phyloP scores from a whole-genome alignment of 2,888 invertebrate genomes.

The Cybosia mesomella region DNA sequence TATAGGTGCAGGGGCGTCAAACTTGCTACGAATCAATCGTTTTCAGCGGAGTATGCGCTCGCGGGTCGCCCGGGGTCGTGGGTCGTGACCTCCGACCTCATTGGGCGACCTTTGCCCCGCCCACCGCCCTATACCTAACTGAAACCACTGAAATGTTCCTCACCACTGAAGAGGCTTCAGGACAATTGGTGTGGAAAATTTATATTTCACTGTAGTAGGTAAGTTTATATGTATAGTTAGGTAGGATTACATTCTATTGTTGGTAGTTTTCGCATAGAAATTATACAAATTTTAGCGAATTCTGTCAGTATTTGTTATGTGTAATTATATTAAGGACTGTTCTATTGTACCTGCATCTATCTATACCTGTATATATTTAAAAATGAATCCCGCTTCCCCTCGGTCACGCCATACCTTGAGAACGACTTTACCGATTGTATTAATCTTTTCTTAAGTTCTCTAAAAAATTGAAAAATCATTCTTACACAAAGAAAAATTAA shows the following conservation, averaged over 20 bases:
- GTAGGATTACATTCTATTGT: too few species aligned
- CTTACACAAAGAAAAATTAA: too few species aligned
- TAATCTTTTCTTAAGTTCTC: too few species aligned
- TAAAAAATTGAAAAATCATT: too few species aligned
- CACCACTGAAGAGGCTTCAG: slow-evolving; percentile 55
- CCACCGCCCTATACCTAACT: slow-evolving; percentile 67
- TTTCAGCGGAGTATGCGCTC: slow-evolving; percentile 44
- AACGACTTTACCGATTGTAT: too few species aligned
- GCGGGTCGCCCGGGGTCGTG: slow-evolving; percentile 63
- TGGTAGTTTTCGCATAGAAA: not conserved
- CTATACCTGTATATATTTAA: too few species aligned
- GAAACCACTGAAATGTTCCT: slow-evolving; percentile 61
- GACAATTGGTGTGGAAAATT: slow-evolving; percentile 32
- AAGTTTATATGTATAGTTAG: not conserved
- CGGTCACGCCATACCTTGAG: too few species aligned
- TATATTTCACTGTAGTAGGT: not conserved
- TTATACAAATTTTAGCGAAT: not conserved
- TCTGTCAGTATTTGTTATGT: not conserved
- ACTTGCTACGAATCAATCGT: slow-evolving; percentile 51
- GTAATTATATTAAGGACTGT: too few species aligned
- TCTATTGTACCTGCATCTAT: too few species aligned
- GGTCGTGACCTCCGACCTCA: slow-evolving; percentile 84
- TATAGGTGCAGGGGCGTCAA: slow-evolving; percentile 44
- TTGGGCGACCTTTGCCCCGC: slow-evolving; percentile 85
- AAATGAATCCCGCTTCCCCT: too few species aligned